Base-by-base conservation (phyloP, 2,113 vertebrate species). In the Cyprinus carpio region DNA sequence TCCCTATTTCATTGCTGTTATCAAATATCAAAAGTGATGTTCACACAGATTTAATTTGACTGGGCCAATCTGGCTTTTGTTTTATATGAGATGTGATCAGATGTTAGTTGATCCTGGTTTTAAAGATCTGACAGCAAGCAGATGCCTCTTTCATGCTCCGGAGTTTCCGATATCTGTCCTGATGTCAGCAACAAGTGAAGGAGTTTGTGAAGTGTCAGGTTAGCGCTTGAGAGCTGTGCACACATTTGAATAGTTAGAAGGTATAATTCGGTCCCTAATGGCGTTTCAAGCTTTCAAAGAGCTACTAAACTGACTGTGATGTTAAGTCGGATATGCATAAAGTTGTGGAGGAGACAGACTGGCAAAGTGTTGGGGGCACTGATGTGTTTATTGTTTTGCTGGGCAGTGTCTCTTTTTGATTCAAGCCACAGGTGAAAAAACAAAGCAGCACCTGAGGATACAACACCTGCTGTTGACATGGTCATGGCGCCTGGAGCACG, bases 391-490 rank as follows among this genome's bases (percentile, higher is more conserved):
- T 67, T 74, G 67, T 80, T 81, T 76, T 23, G 54, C 51, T 77
- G 20, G 11, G 13, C 27, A 56, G 72, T 72, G 56, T 54, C 11
- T 20, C 69, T 76, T 54, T 80, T 37, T 76, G 75, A 84, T 27
- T 71, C 18, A 67, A 86, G 78, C 85, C 65, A 85, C 84, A 88
- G 84, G 86, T 89, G 86, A 84, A 37, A 31, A 81, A 82, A 78
- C 71, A 82, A 67, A 79, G 67, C 16, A 69, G 82, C 37, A 82
- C 77, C 86, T 82, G 65, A 85, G 84, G 82, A 75, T 34, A 88
- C 46, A 85, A 82, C 77, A 74, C 84, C 84, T 82, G 81, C 86
- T 75, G 88, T 83, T 82, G 85, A 82, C 87, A 83, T 62, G 78
- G 84, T 82, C 87, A 75, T 81, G 62, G 72, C 31, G 71, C 34